phyloP scores from a whole-genome alignment of 2,888 invertebrate species.

The Eustalomyia histrio region DNA sequence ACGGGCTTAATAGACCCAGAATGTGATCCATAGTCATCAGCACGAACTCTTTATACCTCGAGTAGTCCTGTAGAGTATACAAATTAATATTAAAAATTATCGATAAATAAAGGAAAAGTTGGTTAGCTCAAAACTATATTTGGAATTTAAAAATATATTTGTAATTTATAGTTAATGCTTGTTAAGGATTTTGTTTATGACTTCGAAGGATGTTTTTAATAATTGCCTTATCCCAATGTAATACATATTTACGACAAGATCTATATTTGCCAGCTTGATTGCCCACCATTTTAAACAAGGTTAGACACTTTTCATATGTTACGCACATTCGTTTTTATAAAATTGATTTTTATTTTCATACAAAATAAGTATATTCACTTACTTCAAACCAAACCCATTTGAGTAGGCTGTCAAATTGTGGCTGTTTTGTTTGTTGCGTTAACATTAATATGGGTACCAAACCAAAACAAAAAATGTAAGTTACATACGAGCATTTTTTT shows the following conservation, averaged over 20 bases:
- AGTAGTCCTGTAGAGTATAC: no score
- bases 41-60: no score
- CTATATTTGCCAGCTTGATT: constrained; percentile 13
- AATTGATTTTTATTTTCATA: constrained; percentile 52
- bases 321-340: constrained; percentile 48
- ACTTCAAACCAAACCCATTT: constrained; percentile 57
- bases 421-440: constrained; percentile 42
- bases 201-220: no score
- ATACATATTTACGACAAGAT: neutral
- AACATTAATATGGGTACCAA: constrained; percentile 43
- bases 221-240: no score
- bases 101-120: no score
- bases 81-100: no score
- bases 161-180: no score
- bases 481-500: constrained; percentile 1
- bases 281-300: constrained; percentile 40
- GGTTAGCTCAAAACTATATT: no score
- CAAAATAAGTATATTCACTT: constrained; percentile 12
- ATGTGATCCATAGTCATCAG: no score
- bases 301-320: constrained; percentile 41
- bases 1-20: no score
- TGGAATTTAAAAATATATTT: no score
- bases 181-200: no score
- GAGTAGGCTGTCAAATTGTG: constrained; percentile 65
- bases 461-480: constrained; percentile 2